Base-by-base conservation (phyloP, 2,113 vertebrate species). In the Xenotilapia caudafasciata region DNA sequence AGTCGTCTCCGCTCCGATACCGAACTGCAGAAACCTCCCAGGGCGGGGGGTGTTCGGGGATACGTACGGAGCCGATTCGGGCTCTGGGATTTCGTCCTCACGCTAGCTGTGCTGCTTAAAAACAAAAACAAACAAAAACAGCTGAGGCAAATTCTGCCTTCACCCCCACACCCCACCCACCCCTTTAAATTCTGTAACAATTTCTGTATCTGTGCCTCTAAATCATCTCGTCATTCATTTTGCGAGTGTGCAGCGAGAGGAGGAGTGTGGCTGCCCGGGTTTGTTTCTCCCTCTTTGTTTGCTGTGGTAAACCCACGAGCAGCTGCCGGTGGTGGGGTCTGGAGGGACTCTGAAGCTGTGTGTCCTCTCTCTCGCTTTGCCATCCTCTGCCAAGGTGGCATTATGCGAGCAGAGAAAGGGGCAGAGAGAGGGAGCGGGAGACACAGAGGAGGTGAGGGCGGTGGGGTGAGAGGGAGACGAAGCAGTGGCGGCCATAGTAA, bases 301-400 rank as follows among this genome's bases (percentile, higher is more conserved):
- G 93, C 94, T 91, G 93, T 94, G 93, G 94, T 96, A 93, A 96
- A 96, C 96, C 95, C 93, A 92, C 51, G 96, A 97, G 95, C 97
- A 98, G 97, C 97, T 98, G 97, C 97, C 94, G 96, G 96, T 94
- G 96, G 94, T 89, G 94, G 94, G 96, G 96, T 97, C 97, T 97
- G 95, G 94, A 96, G 97, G 97, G 97, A 97, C 95, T 96, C 94
- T 95, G 93, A 91, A 95, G 93, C 94, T 92, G 95, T 91, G 94
- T 90, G 95, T 96, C 95, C 95, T 95, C 94, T 87, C 65, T 75
- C 70, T 5, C 68, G 42, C 93, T 93, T 65, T 96, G 94, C 96
- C 95, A 95, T 93, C 95, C 96, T 94, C 93, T 96, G 96, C 96
- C 96, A 97, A 96, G 96, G 95, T 96, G 96, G 95, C 95, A 96